Base-by-base conservation (phyloP, 1,140 invertebrate species). In the Heliothis subflexa region DNA sequence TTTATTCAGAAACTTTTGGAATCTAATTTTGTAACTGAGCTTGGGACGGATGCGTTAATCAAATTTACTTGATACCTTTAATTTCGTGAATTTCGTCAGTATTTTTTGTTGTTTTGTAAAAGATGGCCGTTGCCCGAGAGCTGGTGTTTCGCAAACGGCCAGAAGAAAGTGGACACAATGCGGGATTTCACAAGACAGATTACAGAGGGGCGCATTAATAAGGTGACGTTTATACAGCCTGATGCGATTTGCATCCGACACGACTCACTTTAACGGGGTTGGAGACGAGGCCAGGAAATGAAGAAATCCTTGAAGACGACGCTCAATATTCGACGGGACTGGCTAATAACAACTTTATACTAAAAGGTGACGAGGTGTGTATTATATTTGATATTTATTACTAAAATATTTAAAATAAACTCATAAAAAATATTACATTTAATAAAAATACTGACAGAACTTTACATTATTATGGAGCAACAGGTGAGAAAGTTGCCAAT, bases 181-280 rank as follows among this genome's bases (percentile, higher is more conserved):
- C 90, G 77, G 91, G 83, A 90, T 93, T 89, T 90, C 89, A 90
- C 87, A 88, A 91, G 91, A 93, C 92, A 92, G 91, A 94, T 94
- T 92, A 93, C 92, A 91, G 86, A 85, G 89, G 70, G 75, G 81
- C 80, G 92, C 89, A 92, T 93, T 92, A 92, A 92, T 93, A 90
- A 88, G 88, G 78, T 76, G 80, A 78, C 81, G n/a, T 89, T 92
- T 92, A 92, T 28, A 86, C 33, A n/a, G 12, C 14, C 25, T 64
- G 83, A 79, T 79, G 11, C 57, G 70, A 78, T 75, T 77, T 52
- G 33, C 16, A 72, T 64, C 28, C 13, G 33, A 18, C 40, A 74
- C 86, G 83, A 82, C 18, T 61, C 45, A 9, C 28, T 45, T 47
- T 54, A 28, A 28, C n/a, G 4, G 66, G 49, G 47, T 47, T 47